These are phyloP conservation scores for Calephelis nemesis DNA, from an alignment of 1,140 invertebrate species.

Conservation along the genomic window DNA sequence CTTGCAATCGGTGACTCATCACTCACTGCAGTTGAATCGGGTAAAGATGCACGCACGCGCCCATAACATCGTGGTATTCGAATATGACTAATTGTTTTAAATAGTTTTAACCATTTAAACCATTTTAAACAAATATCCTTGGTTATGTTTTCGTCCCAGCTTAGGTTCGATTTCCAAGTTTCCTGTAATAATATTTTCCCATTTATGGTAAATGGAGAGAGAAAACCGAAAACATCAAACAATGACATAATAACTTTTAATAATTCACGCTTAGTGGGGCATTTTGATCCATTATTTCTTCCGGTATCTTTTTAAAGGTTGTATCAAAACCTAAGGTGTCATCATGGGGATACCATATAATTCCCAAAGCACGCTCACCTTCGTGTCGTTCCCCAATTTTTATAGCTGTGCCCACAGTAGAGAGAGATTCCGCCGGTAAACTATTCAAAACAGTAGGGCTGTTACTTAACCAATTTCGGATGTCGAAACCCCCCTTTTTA, in stretches of 20 bases:
- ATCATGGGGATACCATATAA: constrained; percentile 3
- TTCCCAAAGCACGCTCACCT: constrained; percentile 2
- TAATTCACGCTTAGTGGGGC: constrained; percentile 13
- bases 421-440: background rate
- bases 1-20: no score
- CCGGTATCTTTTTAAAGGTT: background rate
- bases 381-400: background rate
- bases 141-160: no score
- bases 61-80: no score
- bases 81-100: no score
- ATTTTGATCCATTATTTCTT: constrained; percentile 11
- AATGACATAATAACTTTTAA: background rate
- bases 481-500: constrained; percentile 1
- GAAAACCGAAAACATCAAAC: no score
- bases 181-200: no score
- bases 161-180: no score
- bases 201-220: no score
- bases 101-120: no score
- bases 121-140: no score
- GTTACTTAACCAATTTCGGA: constrained; percentile 8
- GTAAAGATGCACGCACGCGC: no score
- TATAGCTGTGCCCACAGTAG: background rate
- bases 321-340: constrained; percentile 12
- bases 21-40: no score
- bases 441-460: background rate